Conservation (phyloP, 2,113 vertebrate species). For the Coreoperca whiteheadi region DNA sequence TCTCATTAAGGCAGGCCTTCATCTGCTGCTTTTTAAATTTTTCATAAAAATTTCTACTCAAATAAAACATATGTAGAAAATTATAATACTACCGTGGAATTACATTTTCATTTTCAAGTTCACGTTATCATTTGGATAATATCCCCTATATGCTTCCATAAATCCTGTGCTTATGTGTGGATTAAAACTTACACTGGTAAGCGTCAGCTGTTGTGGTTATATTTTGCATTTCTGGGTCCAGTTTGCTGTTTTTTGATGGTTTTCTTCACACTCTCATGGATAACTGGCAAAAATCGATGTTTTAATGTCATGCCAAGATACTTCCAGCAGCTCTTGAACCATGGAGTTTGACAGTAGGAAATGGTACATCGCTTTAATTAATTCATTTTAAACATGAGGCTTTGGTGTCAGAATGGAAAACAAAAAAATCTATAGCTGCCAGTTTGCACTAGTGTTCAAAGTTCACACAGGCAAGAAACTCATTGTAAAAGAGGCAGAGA, state of each 20-base stretch:
- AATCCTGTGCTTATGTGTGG: no score
- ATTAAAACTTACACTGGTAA: neutral
- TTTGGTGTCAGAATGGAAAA: neutral
- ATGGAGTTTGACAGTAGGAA: conserved; percentile 1
- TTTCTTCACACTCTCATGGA: conserved; percentile 4
- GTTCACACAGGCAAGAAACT: neutral
- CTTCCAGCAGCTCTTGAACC: conserved; percentile 18
- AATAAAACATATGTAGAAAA: no score
- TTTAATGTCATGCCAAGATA: conserved; percentile 8
- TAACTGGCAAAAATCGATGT: conserved; percentile 8
- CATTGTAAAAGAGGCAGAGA: neutral
- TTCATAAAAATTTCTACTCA: no score
- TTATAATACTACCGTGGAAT: no score
- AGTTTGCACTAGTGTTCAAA: neutral
- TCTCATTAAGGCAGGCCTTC: no score
- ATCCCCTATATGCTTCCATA: no score
- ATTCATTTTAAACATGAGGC: neutral
- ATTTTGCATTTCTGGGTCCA: conserved; percentile 11
- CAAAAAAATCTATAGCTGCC: neutral
- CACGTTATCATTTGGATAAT: no score
- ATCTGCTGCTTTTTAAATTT: no score
- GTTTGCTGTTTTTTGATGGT: neutral
- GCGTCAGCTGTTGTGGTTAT: conserved; percentile 30
- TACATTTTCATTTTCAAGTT: no score
- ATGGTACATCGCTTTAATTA: neutral